Base-by-base conservation (phyloP, 2,888 invertebrate genomes). In the Asteroscopus sphinx region DNA sequence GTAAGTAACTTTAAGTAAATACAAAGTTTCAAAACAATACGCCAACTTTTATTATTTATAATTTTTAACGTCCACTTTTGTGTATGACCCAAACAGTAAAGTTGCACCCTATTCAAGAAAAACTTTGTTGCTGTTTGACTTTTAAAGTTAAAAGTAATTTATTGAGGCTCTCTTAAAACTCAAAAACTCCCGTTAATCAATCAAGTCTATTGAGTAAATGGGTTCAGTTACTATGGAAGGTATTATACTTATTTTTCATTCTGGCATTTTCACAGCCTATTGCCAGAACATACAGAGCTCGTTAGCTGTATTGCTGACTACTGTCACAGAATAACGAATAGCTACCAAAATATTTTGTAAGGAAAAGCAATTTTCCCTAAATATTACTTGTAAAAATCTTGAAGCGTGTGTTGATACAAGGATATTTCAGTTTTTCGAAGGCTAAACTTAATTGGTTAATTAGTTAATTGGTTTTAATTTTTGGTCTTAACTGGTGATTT, bases 151-250 rank as follows among this genome's bases (percentile, higher is more conserved):
- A 51, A 51, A 51, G 37, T 47, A 62, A 68, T 68, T 44, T 47
- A 55, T 40, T 47, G 41, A 46, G 48, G 21, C 35, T 35, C 42
- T 45, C 46, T 48, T 40, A 37, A 46, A 39, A n/a, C n/a, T n/a
- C n/a, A 36, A 37, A 37, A 36, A 37, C 46, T 56, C 16, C 17
- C 2, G 32, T 13, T 36, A 49, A 57, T 64, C 49, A 69, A 69
- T 69, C 63, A 64, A 25, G 54, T 51, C 57, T 49, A 58, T 64
- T 51, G 40, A 44, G 58, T 47, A 28, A 69, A 58, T 49, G 49
- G 35, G 13, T 47, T 54, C 41, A 46, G 41, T 60, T 60, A n/a
- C 8, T 25, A n/a, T n/a, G 33, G 1, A 7, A 5, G 40, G 25
- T 33, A 64, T 36, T 46, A 3, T 3, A 26, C 9, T 9, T 28